A percentile compares a stretch with the other conserved stretches of the same genome.
These are phyloP conservation scores for Molossus alvarezi DNA, from an alignment of 2,797 vertebrate species.

Conservation along the genomic window DNA sequence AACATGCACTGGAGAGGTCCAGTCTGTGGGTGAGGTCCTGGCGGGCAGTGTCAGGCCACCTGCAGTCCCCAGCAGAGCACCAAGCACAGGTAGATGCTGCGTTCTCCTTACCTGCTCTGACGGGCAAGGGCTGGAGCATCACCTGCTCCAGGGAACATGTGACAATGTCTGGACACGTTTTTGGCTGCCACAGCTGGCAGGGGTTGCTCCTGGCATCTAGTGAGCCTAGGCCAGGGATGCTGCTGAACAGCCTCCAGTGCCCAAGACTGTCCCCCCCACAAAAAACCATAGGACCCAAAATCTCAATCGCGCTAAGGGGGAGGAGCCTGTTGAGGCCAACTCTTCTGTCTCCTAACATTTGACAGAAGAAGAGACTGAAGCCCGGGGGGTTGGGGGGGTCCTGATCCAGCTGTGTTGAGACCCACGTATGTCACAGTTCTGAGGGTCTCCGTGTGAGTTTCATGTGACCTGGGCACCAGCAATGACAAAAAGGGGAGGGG, in stretches of 20 bases:
- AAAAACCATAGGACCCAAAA: background rate
- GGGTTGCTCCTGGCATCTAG: background rate
- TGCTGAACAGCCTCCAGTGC: rapidly evolving
- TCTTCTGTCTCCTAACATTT: background rate
- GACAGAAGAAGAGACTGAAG: background rate
- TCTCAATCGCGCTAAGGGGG: rapidly evolving
- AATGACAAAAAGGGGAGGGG: background rate
- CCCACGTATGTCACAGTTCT: background rate
- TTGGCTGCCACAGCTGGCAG: background rate
- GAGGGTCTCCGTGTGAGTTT: background rate
- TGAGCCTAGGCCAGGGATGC: background rate
- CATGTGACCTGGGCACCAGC: background rate
- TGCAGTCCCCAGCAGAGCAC: too few relatives aligned
- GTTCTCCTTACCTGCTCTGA: background rate
- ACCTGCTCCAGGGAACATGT: background rate
- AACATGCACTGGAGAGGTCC: rapidly evolving
- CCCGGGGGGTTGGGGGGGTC: background rate
- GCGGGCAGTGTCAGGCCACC: rapidly evolving
- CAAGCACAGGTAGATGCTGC: rapidly evolving
- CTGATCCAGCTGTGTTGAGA: rapidly evolving
- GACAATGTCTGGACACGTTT: background rate
- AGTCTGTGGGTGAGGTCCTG: background rate
- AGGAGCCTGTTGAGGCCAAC: rapidly evolving
- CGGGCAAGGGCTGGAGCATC: background rate
- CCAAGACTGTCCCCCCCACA: rapidly evolving